A percentile compares a stretch with the other conserved stretches of the same genome.
Evolutionary conservation across 2,797 vertebrate genomes (phyloP).

Genomic region (Parauchenoglanis punctatus): DNA sequence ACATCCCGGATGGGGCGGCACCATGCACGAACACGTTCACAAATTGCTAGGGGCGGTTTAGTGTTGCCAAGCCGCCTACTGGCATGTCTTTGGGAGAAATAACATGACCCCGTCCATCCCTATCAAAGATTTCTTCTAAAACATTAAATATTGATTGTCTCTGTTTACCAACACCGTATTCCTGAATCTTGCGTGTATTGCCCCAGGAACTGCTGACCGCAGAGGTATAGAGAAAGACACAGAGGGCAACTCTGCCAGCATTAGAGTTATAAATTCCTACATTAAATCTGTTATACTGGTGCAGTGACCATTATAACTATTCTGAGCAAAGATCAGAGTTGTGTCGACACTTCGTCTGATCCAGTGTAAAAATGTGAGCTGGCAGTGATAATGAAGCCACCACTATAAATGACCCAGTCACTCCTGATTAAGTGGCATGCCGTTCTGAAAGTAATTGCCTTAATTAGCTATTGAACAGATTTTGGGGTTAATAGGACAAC

Average conservation of each 20-base stretch:
- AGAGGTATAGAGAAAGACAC: conserved; percentile 52
- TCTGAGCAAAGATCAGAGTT: background rate
- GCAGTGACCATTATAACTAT: background rate
- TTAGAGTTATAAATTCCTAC: background rate
- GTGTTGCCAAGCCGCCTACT: background rate
- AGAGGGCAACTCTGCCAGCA: background rate
- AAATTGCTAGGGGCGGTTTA: background rate
- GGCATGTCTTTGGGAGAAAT: conserved; percentile 16
- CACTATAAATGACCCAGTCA: conserved; percentile 76
- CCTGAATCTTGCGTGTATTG: conserved; percentile 72
- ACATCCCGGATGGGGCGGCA: background rate
- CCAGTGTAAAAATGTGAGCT: conserved; percentile 42
- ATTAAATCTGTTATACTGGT: background rate
- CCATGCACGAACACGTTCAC: background rate
- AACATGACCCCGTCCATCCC: background rate
- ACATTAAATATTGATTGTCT: conserved; percentile 76
- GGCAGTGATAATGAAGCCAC: conserved; percentile 78
- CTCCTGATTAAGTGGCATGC: conserved; percentile 83
- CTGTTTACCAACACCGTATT: conserved; percentile 71
- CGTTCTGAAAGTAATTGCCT: conserved; percentile 89
- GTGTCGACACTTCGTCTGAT: too few relatives aligned
- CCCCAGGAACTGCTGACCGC: conserved; percentile 73
- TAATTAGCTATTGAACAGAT: conserved; percentile 94
- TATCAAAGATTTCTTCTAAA: conserved; percentile 39
- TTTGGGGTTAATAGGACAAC: conserved; percentile 91